Evolutionary conservation across 2,113 vertebrate species (phyloP), one percentile per base, ranked within the genome.

Genomic region (Cavia porcellus): DNA sequence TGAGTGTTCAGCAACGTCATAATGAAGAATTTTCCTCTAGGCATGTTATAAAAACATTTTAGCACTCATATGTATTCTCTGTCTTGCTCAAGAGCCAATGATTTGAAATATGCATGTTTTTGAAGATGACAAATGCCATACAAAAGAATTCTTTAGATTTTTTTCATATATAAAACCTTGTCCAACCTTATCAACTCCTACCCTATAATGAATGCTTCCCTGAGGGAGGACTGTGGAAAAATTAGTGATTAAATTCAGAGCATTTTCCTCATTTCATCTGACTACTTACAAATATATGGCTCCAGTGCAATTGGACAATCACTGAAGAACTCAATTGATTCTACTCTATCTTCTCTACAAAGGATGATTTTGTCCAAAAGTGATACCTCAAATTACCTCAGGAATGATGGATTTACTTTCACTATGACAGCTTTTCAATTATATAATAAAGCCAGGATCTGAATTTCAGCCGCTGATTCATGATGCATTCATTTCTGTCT

Each of bases 21-120:
- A 97, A 96, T 88, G 97, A 97, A 97, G 81, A 97, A 86, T 95
- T 96, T 95, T 96, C 98, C 98, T 96, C 88, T 81, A 88, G 97
- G 98, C 96, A 97, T 86, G 45, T 92, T 97, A 97, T 66, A 97
- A 97, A 97, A 96, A 97, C 90, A 94, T 94, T 90, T 96, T 96
- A 90, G 42, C 59, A 94, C 70, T 95, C 75, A 89, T 90, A 96
- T 80, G 85, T 90, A 86, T 80, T 94, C 77, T 84, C 80, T 90
- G 70, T 92, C 93, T 97, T 96, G 66, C 62, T 50, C 92, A 52
- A 92, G n/a, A 95, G 77, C 50, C 92, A 92, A 35, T 85, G 52
- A 92, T 90, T 86, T 97, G 75, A 97, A 98, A 96, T 93, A 90
- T 86, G 85, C 66, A 96, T 72, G 83, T 92, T 95, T 92, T 82